Evolutionary conservation across 1,140 invertebrate genomes (phyloP).

Genomic region (Thalassaphorura encarpata): DNA sequence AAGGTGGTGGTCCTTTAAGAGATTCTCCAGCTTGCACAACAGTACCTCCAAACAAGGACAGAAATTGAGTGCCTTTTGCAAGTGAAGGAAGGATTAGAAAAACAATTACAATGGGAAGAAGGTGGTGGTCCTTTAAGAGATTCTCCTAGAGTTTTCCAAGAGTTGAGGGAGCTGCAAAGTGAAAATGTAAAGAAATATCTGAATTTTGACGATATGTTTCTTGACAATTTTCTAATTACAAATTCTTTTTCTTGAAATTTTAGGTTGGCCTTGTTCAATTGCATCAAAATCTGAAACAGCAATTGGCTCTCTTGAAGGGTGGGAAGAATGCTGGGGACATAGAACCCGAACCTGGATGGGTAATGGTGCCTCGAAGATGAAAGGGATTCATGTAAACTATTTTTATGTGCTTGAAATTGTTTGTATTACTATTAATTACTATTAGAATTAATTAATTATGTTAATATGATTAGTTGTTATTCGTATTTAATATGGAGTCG

Average conservation of each 20-base stretch:
- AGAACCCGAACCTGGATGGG: slow-evolving; percentile 28
- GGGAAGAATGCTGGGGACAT: slow-evolving; percentile 32
- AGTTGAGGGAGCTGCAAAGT: slow-evolving; percentile 49
- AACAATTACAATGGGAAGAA: slow-evolving; percentile 52
- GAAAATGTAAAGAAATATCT: slow-evolving; percentile 51
- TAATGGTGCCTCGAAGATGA: no score
- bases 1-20: slow-evolving; percentile 37
- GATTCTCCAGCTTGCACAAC: slow-evolving; percentile 45
- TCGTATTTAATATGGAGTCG: no score
- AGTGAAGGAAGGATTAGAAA: slow-evolving; percentile 54
- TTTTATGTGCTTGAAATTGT: no score
- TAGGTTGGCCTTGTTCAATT: slow-evolving; percentile 53
- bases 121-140: slow-evolving; percentile 46
- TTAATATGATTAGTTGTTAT: no score
- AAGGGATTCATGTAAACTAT: no score
- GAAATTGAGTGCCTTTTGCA: slow-evolving; percentile 60
- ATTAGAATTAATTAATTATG: no score
- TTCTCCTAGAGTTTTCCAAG: slow-evolving; percentile 43
- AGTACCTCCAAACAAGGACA: slow-evolving; percentile 54
- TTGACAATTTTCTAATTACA: neutral
- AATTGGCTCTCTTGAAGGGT: slow-evolving; percentile 45
- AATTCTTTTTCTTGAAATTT: slow-evolving; percentile 14
- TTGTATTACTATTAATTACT: no score
- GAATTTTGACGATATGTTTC: neutral
- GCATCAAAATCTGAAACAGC: slow-evolving; percentile 51